Percentiles rank a stretch among this genome's conserved stretches.
Evolutionary conservation across 2,797 vertebrate species (phyloP).

Genomic region (Girardinus metallicus): DNA sequence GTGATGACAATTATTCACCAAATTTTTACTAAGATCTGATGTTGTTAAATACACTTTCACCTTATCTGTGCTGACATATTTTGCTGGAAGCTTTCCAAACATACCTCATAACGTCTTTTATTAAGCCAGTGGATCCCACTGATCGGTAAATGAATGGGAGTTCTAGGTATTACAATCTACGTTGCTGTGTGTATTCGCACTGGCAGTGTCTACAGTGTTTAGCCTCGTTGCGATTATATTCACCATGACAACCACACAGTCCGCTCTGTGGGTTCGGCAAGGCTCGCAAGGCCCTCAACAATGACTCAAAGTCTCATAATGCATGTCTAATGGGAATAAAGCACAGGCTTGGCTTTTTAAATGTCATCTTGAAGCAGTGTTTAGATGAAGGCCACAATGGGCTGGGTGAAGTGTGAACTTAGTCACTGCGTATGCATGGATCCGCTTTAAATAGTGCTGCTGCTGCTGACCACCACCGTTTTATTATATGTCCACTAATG

Average conservation of each 20-base stretch:
- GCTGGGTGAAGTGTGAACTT: conserved; percentile 38
- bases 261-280: conserved; percentile 49
- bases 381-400: conserved; percentile 30
- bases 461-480: conserved; percentile 34
- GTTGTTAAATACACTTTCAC: not conserved
- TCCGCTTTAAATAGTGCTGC: conserved; percentile 43
- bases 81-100: not conserved
- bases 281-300: conserved; percentile 48
- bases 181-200: conserved; percentile 19
- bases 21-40: conserved; percentile 5
- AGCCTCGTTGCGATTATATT: conserved; percentile 52
- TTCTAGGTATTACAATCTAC: conserved; percentile 16
- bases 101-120: conserved; percentile 3
- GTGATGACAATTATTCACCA: not conserved
- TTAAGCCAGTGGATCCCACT: conserved; percentile 14
- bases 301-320: conserved; percentile 46
- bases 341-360: conserved; percentile 53
- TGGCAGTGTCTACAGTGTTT: conserved; percentile 27
- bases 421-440: conserved; percentile 40
- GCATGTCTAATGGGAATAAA: conserved; percentile 52
- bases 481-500: conserved; percentile 59
- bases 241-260: conserved; percentile 62
- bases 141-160: conserved; percentile 21
- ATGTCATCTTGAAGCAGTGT: conserved; percentile 47
- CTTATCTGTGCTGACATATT: not conserved